Evolutionary conservation across 2,113 vertebrate species (phyloP).

Genomic region (Atlantisia rogersi): DNA sequence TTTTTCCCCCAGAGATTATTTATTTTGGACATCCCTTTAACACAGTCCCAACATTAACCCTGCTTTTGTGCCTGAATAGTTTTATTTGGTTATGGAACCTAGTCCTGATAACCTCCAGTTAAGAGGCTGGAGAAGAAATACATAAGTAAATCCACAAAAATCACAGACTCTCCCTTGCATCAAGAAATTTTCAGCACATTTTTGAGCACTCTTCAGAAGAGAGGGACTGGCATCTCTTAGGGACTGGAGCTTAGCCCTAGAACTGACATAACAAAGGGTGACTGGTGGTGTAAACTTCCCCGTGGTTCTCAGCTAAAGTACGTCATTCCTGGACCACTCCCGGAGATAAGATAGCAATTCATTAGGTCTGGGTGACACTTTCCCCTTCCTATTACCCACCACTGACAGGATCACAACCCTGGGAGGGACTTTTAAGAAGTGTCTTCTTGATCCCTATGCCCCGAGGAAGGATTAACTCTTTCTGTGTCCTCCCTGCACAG

Average conservation of each 20-base stretch:
- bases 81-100: background rate
- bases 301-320: background rate
- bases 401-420: background rate
- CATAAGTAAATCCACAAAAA: background rate
- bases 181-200: background rate
- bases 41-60: background rate
- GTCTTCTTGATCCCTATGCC: background rate
- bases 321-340: background rate
- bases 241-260: background rate
- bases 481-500: background rate
- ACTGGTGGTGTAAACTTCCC: background rate
- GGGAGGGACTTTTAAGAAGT: background rate
- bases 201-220: background rate
- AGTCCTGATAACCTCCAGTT: background rate
- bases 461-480: background rate
- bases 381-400: background rate
- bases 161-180: background rate
- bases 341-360: background rate
- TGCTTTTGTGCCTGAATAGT: background rate
- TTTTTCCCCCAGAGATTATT: background rate
- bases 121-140: background rate
- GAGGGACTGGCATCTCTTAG: background rate
- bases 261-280: background rate
- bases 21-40: constrained; percentile 26
- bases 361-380: background rate